Evolutionary conservation across 1,140 invertebrate species (phyloP).

Genomic region (Drosophila sulfurigaster): DNA sequence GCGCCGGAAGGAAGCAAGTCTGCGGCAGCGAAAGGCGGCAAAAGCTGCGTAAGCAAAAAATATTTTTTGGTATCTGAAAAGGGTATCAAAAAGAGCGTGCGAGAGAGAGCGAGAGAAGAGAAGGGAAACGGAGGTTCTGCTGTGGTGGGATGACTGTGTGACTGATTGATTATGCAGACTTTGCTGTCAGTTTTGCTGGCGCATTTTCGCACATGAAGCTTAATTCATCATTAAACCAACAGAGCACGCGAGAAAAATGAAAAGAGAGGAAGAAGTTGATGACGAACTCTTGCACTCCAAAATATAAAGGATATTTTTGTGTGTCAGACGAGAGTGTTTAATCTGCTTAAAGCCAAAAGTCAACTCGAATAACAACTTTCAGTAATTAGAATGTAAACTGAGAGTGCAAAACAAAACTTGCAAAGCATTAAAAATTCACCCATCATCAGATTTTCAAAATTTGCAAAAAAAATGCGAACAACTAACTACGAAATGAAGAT

Average conservation of each 20-base stretch:
- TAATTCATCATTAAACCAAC: conserved; percentile 77
- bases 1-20: conserved; percentile 49
- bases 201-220: conserved; percentile 64
- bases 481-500: neutral
- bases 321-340: neutral
- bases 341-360: conserved; percentile 13
- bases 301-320: neutral
- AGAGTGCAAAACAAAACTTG: neutral
- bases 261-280: neutral
- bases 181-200: conserved; percentile 74
- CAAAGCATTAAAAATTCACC: too few species aligned
- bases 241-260: conserved; percentile 18
- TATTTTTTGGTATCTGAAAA: conserved; percentile 36
- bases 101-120: neutral
- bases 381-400: conserved; percentile 6
- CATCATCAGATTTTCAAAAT: too few species aligned
- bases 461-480: too few species aligned
- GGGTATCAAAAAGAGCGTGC: conserved; percentile 26
- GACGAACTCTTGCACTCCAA: conserved; percentile 6
- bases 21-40: conserved; percentile 59
- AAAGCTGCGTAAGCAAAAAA: conserved; percentile 74
- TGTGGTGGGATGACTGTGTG: conserved; percentile 21
- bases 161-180: conserved; percentile 83
- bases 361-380: neutral
- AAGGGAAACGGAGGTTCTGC: neutral